A percentile compares a stretch with the other conserved stretches of the same genome.
Evolutionary conservation across 2,113 vertebrate genomes (phyloP).

Genomic region (Monarcha castaneiventris): DNA sequence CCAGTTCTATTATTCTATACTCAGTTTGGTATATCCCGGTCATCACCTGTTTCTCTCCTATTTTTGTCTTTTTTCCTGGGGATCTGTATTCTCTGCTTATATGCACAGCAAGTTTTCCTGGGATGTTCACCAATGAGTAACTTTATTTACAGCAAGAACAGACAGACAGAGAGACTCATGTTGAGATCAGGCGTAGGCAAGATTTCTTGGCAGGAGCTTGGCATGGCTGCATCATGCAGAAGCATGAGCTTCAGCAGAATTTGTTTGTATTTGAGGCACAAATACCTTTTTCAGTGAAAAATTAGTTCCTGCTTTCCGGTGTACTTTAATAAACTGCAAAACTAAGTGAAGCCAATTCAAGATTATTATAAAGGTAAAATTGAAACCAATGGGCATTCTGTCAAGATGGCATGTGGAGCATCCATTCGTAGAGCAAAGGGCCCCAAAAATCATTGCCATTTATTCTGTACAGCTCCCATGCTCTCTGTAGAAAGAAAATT

Average conservation of each 20-base stretch:
- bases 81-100: not conserved
- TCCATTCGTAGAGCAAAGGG: not conserved
- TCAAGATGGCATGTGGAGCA: not conserved
- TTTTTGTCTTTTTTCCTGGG: not conserved
- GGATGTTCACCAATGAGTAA: not conserved
- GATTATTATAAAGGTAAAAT: not conserved
- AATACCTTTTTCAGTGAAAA: not conserved
- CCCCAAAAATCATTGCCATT: not conserved
- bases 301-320: not conserved
- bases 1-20: not conserved
- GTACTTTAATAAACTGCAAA: not conserved
- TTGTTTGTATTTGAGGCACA: slow-evolving; percentile 2
- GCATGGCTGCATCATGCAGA: not conserved
- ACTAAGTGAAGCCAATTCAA: not conserved
- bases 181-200: not conserved
- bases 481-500: not conserved
- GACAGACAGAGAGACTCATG: not conserved
- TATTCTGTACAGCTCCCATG: not conserved
- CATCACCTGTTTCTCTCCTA: not conserved
- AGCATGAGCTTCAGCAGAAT: not conserved
- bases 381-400: not conserved
- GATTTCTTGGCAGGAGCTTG: slow-evolving; percentile 13
- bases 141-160: slow-evolving; percentile 20
- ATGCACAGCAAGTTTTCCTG: not conserved
- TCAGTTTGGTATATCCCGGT: not conserved